Percentiles rank a stretch among this genome's conserved stretches.
Evolutionary conservation across 1,140 invertebrate species (phyloP).

Genomic region (Polypedilum vanderplanki): DNA sequence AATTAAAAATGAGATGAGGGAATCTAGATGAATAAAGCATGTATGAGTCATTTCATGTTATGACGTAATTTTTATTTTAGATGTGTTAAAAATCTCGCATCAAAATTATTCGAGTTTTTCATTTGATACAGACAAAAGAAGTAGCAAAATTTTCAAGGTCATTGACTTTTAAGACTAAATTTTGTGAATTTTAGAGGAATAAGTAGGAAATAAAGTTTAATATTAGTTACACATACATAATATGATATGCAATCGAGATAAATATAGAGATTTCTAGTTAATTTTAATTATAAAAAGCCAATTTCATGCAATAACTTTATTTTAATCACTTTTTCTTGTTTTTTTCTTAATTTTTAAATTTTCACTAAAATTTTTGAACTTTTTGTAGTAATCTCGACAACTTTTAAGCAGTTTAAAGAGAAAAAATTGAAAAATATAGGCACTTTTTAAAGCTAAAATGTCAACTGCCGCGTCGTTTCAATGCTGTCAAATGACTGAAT

Average conservation of each 20-base stretch:
- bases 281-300: not conserved
- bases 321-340: no score
- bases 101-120: not conserved
- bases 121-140: not conserved
- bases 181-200: not conserved
- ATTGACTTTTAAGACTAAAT: not conserved
- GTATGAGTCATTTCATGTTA: not conserved
- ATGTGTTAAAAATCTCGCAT: not conserved
- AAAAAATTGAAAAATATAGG: no score
- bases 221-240: slow-evolving; percentile 13
- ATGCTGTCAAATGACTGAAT: no score
- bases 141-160: not conserved
- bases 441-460: no score
- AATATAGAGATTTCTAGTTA: not conserved
- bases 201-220: not conserved
- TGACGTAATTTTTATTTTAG: not conserved
- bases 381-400: no score
- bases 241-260: not conserved
- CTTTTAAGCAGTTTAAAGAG: no score
- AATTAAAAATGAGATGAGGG: no score
- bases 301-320: not conserved
- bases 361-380: no score
- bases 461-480: no score
- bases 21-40: no score
- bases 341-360: no score